Evolutionary conservation across 2,888 invertebrate species (phyloP).

Genomic region (Neoscelio sp.): DNA sequence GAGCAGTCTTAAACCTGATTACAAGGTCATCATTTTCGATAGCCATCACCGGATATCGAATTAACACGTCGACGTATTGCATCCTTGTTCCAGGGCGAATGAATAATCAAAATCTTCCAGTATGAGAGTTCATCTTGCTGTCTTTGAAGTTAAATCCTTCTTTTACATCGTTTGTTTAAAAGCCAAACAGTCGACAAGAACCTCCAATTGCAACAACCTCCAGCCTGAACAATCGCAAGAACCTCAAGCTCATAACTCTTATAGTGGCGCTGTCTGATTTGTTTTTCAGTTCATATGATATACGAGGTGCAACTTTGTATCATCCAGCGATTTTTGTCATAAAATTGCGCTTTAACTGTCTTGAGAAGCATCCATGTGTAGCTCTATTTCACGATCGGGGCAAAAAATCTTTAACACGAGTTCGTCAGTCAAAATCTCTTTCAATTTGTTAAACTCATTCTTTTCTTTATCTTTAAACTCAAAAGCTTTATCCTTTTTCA

Average conservation of each 20-base stretch:
- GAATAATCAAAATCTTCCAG: slow-evolving; percentile 42
- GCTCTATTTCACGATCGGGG: slow-evolving; percentile 4
- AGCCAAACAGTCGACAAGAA: slow-evolving; percentile 18
- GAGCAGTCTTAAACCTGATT: background rate
- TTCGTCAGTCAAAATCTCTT: slow-evolving; percentile 2
- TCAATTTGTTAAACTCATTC: slow-evolving; percentile 1
- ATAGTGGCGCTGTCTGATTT: slow-evolving; percentile 17
- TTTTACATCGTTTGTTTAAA: slow-evolving; percentile 40
- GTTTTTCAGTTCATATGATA: slow-evolving; percentile 22
- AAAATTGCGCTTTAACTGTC: slow-evolving; percentile 30
- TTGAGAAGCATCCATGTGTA: slow-evolving; percentile 40
- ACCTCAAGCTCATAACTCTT: slow-evolving; percentile 46
- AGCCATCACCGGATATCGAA: slow-evolving; percentile 5
- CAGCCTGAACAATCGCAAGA: slow-evolving; percentile 19
- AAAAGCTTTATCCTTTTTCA: slow-evolving; percentile 18
- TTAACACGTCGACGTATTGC: slow-evolving; percentile 52
- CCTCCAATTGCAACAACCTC: slow-evolving; percentile 5
- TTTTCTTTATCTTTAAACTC: background rate
- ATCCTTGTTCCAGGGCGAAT: slow-evolving; percentile 21
- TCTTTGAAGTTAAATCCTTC: slow-evolving; percentile 17
- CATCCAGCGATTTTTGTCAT: background rate
- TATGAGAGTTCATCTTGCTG: slow-evolving; percentile 38
- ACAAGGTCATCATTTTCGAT: background rate
- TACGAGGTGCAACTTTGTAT: slow-evolving; percentile 29
- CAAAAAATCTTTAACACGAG: slow-evolving; percentile 33